phyloP scores from a whole-genome alignment of 92 coral and sea anemone species.

The Palythoa caribaeorum region DNA sequence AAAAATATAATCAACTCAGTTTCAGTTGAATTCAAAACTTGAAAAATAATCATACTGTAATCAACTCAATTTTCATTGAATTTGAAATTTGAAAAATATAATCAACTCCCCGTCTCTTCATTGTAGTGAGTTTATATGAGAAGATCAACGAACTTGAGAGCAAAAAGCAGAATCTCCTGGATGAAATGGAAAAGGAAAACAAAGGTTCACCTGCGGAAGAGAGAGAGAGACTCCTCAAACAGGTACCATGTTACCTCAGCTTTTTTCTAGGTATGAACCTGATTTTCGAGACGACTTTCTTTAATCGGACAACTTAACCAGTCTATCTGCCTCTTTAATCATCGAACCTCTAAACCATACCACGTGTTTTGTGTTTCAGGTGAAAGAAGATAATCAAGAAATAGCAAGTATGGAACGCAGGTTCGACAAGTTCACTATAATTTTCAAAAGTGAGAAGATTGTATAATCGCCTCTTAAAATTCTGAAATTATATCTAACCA shows the following conservation, averaged over 20 bases:
- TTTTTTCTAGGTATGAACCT: not conserved
- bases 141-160: constrained; percentile 92
- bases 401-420: constrained; percentile 96
- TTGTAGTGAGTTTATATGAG: constrained; percentile 88
- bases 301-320: not conserved
- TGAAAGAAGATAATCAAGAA: constrained; percentile 96
- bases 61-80: not conserved
- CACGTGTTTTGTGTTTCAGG: constrained; percentile 61
- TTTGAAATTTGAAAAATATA: not conserved
- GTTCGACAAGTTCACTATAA: constrained; percentile 37
- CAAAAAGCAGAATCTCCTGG: constrained; percentile 89
- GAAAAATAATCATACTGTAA: not conserved
- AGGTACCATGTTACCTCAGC: constrained; percentile 59
- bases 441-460: not conserved
- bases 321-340: not conserved
- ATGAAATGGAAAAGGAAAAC: constrained; percentile 95
- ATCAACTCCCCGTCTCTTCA: not conserved
- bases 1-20: not conserved
- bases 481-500: not conserved
- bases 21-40: not conserved
- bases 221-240: constrained; percentile 95
- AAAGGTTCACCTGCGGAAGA: constrained; percentile 98
- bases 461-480: too few relatives aligned
- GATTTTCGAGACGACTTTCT: not conserved
- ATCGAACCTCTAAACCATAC: not conserved